phyloP scores from a whole-genome alignment of 2,888 invertebrate genomes.

The Stenodera caucasica region DNA sequence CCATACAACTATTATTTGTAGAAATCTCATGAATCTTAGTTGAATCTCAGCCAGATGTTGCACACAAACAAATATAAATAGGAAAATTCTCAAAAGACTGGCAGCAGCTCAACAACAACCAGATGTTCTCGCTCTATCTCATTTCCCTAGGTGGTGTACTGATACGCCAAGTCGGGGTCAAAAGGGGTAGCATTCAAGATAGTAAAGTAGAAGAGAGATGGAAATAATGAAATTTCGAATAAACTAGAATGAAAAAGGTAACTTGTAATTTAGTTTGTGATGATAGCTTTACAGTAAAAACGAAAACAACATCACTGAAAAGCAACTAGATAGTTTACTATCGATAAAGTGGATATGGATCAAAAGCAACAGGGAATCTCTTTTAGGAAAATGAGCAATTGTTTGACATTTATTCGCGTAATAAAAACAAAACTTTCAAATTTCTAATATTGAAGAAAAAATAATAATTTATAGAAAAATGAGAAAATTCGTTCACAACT shows the following conservation, averaged over 20 bases:
- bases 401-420: too few species aligned
- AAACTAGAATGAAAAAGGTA: neutral
- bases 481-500: too few species aligned
- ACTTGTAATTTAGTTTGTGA: neutral
- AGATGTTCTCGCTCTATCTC: neutral
- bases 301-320: neutral
- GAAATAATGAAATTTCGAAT: neutral
- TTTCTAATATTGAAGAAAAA: too few species aligned
- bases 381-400: neutral
- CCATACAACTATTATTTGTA: too few species aligned
- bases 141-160: neutral
- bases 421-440: too few species aligned
- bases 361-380: neutral
- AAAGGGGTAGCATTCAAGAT: neutral
- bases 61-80: neutral
- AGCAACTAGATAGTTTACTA: neutral
- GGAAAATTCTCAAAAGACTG: neutral
- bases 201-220: neutral
- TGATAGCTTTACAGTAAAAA: neutral
- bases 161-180: neutral
- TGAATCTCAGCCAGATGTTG: neutral
- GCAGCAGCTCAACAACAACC: neutral
- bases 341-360: neutral
- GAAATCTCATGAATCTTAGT: neutral
- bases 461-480: too few species aligned